Evolutionary conservation across 2,113 vertebrate genomes (phyloP).

Genomic region (Bambusicola thoracicus): DNA sequence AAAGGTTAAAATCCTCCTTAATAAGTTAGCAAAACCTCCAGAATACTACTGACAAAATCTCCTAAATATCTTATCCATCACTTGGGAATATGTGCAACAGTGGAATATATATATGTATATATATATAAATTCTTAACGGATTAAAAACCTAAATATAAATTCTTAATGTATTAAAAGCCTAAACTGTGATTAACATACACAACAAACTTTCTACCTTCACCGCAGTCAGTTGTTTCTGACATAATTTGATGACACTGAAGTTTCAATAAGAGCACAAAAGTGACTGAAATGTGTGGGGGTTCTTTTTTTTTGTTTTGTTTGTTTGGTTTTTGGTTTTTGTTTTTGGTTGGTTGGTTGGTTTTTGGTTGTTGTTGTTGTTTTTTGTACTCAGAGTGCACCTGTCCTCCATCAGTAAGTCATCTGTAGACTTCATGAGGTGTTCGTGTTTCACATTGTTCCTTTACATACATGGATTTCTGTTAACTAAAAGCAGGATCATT

Average conservation of each 20-base stretch:
- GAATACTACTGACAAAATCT: neutral
- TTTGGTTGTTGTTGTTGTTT: too few species aligned
- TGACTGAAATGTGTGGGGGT: neutral
- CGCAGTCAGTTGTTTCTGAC: slow-evolving; percentile 39
- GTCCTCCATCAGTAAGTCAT: neutral
- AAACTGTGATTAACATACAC: slow-evolving; percentile 35
- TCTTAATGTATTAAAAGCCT: neutral
- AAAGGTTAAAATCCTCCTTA: slow-evolving; percentile 11
- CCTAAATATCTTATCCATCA: slow-evolving; percentile 3
- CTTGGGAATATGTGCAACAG: neutral
- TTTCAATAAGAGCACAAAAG: slow-evolving; percentile 12
- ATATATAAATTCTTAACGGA: neutral
- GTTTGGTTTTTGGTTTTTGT: too few species aligned
- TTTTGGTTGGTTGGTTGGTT: too few species aligned
- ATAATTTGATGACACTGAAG: slow-evolving; percentile 3
- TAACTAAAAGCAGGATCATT: neutral
- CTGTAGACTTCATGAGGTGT: rapidly evolving
- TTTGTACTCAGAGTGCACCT: neutral
- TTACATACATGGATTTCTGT: neutral
- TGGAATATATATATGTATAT: neutral
- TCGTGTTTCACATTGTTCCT: neutral
- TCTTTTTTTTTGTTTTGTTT: too few species aligned
- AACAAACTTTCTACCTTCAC: slow-evolving; percentile 36
- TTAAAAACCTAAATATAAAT: neutral
- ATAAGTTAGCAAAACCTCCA: slow-evolving; percentile 22